Percentiles rank a stretch among this genome's conserved stretches.
phyloP scores from a whole-genome alignment of 2,113 vertebrate genomes.

The Actenoides hombroni region DNA sequence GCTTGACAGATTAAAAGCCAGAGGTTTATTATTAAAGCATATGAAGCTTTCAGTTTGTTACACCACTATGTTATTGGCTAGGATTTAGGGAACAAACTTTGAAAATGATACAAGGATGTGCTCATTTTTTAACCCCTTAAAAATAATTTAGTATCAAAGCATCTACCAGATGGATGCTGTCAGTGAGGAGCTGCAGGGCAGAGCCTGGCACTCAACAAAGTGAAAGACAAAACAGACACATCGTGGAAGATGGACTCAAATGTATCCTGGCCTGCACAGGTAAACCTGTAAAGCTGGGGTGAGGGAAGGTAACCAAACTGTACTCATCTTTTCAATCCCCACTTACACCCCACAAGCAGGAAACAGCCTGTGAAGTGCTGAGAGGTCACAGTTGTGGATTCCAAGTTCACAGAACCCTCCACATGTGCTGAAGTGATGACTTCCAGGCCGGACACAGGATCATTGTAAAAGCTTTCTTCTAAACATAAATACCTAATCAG shows the following conservation, averaged over 20 bases:
- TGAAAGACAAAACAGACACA: background rate
- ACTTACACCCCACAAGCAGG: background rate
- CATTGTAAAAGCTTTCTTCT: background rate
- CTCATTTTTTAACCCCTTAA: background rate
- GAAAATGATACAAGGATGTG: background rate
- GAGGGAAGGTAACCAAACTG: background rate
- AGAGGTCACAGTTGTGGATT: background rate
- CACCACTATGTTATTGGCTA: background rate
- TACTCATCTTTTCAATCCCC: background rate
- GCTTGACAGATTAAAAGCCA: background rate
- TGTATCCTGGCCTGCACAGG: background rate
- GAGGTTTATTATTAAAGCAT: background rate
- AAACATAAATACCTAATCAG: background rate
- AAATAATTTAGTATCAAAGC: background rate
- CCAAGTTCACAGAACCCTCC: background rate
- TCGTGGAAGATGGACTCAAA: background rate
- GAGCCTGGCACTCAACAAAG: background rate
- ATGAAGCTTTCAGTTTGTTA: background rate
- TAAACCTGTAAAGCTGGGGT: background rate
- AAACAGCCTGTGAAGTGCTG: background rate
- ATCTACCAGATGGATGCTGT: background rate
- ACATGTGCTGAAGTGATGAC: background rate
- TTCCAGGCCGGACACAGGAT: background rate
- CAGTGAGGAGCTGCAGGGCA: background rate
- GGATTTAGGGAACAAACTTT: background rate